Base-by-base conservation (phyloP, 2,888 invertebrate genomes). In the Iselma pallidipennis region DNA sequence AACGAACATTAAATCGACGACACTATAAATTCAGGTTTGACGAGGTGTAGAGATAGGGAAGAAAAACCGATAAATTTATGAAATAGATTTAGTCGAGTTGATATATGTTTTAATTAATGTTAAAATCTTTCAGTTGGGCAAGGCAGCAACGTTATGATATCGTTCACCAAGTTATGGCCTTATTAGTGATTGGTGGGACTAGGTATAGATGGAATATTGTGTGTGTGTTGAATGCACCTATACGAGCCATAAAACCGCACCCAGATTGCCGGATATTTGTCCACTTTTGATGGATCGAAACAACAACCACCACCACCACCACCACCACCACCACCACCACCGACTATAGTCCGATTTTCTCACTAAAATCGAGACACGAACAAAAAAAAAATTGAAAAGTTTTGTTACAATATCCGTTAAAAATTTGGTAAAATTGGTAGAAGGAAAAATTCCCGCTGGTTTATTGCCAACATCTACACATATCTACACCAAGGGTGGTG, bases 231-330 rank as follows among this genome's bases (percentile, higher is more conserved):
- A 69, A 70, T 74, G 74, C 74, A 69, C 74, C 74, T 76, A 76
- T 76, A 76, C 72, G 76, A 74, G 76, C 77, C 68, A 78, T 79
- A 80, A 80, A 79, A 76, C 75, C 75, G 72, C 75, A 72, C 80
- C 76, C 78, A 73, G 71, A 70, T 67, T 65, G 68, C 61, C 63
- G 66, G 72, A 71, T 74, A 31, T 51, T 51, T 51, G 29, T 19
- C 31, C 51, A 31, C 28, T n/a, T 51, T 7, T 31, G 51, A 51
- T 29, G 21, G 45, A 51, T 26, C 19, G 51, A 31, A 51, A 28
- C 31, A 9, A 28, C 14, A 14, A 37, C 37, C 37, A 37, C 37
- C 14, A 29, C 33, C 29, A 29, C 29, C 12, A 4, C 33, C 14
- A 33, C n/a, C n/a, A 28, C 14, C 33, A 37, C 37, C 37, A 37